Conservation (phyloP, 2,113 vertebrate species). For the Piprites chloris region DNA sequence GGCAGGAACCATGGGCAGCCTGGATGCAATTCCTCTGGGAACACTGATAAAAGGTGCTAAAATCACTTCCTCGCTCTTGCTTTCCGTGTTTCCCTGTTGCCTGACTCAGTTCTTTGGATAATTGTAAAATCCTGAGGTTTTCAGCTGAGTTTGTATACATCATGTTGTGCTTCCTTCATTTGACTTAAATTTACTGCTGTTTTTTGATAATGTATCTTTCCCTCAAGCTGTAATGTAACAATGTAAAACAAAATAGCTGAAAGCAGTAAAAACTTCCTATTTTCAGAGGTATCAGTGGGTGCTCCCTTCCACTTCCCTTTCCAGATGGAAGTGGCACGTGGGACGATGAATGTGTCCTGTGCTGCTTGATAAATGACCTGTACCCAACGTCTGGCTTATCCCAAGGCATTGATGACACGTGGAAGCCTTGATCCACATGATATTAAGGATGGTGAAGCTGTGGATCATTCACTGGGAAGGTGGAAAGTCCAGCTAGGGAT, state of each 20-base stretch:
- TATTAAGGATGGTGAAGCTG: neutral
- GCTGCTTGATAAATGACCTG: neutral
- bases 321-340: neutral
- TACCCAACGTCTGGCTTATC: neutral
- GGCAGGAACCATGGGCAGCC: neutral
- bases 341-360: neutral
- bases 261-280: neutral
- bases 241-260: too few relatives aligned
- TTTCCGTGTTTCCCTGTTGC: neutral
- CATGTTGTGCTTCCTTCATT: neutral
- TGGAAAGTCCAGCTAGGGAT: neutral
- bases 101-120: neutral
- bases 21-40: neutral
- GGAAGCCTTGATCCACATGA: neutral
- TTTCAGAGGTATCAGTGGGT: neutral
- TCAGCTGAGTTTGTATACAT: neutral
- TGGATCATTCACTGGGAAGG: neutral
- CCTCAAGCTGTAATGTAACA: neutral
- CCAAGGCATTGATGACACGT: neutral
- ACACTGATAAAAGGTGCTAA: neutral
- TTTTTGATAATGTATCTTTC: neutral
- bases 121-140: neutral
- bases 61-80: neutral
- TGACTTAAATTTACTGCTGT: neutral
- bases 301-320: neutral